Conservation (phyloP, 2,888 invertebrate species). For the Byasa hedistus region DNA sequence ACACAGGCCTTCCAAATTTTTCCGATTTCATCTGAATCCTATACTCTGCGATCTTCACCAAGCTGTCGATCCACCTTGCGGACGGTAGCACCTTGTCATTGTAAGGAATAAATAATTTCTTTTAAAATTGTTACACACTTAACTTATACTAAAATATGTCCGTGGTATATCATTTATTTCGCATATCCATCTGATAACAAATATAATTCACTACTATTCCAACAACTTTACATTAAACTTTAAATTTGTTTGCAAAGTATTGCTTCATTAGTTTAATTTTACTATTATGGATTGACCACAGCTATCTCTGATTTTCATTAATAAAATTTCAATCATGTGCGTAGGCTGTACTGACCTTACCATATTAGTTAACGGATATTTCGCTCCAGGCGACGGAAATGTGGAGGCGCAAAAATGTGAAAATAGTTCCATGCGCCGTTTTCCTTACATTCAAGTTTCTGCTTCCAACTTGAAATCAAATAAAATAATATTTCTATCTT, state of each 20-base stretch:
- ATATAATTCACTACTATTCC: too few relatives aligned
- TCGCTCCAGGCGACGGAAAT: slow-evolving; percentile 12
- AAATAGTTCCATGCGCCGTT: neutral
- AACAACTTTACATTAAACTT: too few relatives aligned
- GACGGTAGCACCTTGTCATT: too few relatives aligned
- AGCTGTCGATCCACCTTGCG: too few relatives aligned
- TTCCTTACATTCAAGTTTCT: neutral
- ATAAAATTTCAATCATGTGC: slow-evolving; percentile 8
- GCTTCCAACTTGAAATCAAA: slow-evolving; percentile 20
- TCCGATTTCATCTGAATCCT: too few relatives aligned
- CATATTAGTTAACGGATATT: slow-evolving; percentile 1
- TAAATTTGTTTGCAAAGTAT: too few relatives aligned
- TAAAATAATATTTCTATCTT: neutral
- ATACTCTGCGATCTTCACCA: too few relatives aligned
- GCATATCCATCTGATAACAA: neutral
- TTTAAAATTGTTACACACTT: too few relatives aligned
- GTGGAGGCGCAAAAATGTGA: slow-evolving; percentile 10
- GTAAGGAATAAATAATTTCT: too few relatives aligned
- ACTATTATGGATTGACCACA: neutral
- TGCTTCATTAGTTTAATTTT: neutral
- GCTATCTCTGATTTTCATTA: neutral
- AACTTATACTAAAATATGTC: too few relatives aligned
- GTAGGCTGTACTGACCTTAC: slow-evolving; percentile 6
- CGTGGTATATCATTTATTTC: neutral
- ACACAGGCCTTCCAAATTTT: too few relatives aligned